Base-by-base conservation (phyloP, 2,797 vertebrate genomes). In the Erithacus rubecula region DNA sequence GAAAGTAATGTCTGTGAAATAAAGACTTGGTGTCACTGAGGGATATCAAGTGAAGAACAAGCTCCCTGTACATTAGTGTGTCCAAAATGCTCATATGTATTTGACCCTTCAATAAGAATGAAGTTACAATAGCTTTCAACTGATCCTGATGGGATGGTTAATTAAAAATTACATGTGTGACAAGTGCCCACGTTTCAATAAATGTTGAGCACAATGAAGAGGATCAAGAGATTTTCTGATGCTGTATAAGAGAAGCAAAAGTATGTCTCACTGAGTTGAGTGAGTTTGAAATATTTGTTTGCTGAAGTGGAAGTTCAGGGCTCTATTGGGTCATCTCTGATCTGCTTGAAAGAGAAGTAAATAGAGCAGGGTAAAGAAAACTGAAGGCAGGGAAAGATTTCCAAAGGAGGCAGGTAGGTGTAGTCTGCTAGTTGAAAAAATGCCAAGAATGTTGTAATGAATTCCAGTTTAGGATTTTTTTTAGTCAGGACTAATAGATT, bases 311-410 rank as follows among this genome's bases (percentile, higher is more conserved):
- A 64, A 71, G 18, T 75, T 91, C 24, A n/a, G 27, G 19, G 20
- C 23, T 87, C 39, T 60, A 3, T 39, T 1, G 0, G 0, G 1
- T 77, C 1, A 0, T 74, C 19, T 58, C 26, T 78, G 43, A 65
- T 80, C n/a, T 51, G 20, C 23, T 62, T 71, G 43, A 56, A 67
- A 49, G 75, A 56, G 14, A 68, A 16, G 4, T 36, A 51, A 82
- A 62, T 52, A 12, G 14, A 86, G 22, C 27, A 37, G 26, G 62
- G 39, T 23, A 70, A 78, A 75, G 56, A 43, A 90, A 88, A 52
- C 13, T 77, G 44, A 70, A 89, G 46, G 32, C 44, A 82, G 37
- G 60, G 34, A 44, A 44, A 63, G 4, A 6, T 79, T 83, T 87
- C n/a, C 43, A 52, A 47, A 70, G 23, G 23, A 72, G 10, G 6